Base-by-base conservation (phyloP, 2,113 vertebrate species). In the Chaetura pelagica region DNA sequence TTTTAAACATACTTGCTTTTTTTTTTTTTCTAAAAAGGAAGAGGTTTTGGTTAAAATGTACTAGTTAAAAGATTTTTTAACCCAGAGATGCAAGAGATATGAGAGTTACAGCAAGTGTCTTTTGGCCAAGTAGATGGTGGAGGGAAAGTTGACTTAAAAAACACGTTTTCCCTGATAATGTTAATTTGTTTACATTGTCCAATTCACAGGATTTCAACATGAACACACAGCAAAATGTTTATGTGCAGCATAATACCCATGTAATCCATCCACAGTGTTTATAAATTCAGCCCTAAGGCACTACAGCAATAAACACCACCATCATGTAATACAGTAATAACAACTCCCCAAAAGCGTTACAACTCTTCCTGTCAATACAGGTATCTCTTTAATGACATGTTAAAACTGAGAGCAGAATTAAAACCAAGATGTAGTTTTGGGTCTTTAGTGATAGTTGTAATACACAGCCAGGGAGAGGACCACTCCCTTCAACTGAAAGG, bases 161-260 rank as follows among this genome's bases (percentile, higher is more conserved):
- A 84, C 93, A 94, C 62, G 84, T 95, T 96, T 85, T 84, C 86
- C 83, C 27, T 48, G 64, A 90, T 89, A 82, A 93, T 64, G 26
- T 79, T 93, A 82, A 90, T 94, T 96, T 92, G 93, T 93, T 95
- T 95, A 94, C 73, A 64, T 77, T 93, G 92, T 96, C 96, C 96
- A 92, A 90, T 86, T 72, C 69, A 72, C 62, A 96, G 80, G 86
- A 92, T 94, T 95, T 92, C 83, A 72, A 80, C 69, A 69, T 0
- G 17, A 96, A 93, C 79, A 52, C 67, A 29, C 61, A 89, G 88
- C 29, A 96, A 90, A 93, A 94, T 84, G 22, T 72, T 82, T 93
- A 68, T 49, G 88, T 5, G 7, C 44, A 38, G 90, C 49, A 35
- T 87, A 96, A 96, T 67, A 89, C 69, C 90, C 88, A 6, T 84